Base-by-base conservation (phyloP, 1,140 invertebrate species). In the Hydropsyche tenuis region DNA sequence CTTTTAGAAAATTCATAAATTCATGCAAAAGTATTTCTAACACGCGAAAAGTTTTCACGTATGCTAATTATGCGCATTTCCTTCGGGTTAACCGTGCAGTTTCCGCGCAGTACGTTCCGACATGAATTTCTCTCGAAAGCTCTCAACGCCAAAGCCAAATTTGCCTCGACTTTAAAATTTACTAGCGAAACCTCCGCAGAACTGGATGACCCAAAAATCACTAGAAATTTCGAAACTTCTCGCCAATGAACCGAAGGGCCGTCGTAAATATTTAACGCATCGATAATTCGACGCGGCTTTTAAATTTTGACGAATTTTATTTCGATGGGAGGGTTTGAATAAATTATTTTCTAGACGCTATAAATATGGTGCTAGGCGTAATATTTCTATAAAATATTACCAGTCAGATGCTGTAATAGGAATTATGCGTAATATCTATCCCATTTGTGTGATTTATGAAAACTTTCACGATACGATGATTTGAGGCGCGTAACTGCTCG, bases 381-480 rank as follows among this genome's bases (percentile, higher is more conserved):
- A 37, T 9, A 9, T 9, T 37, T 37, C 30, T 37, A 37, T 37
- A 9, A 37, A 37, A 37, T 37, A 37, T 37, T 37, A 37, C 30
- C 3, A 37, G 30, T 37, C 30, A 37, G 30, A 37, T 37, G 30
- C 30, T 37, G 30, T 37, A 37, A 37, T 37, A 37, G 30, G 30
- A 37, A 37, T 37, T 37, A 37, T 37, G 30, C 9, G 30, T 37
- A 37, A 37, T 37, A 53, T 18, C 48, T 53, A 53, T 53, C 48
- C 48, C 48, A 53, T 53, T 53, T 20, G 20, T 53, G 16, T 53
- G 48, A 53, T 53, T 53, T 53, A 53, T 53, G 48, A 53, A 53
- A 53, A 18, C 48, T 18, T n/a, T 53, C 16, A 18, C 48, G 48
- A 20, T 18, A 18, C 48, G 48, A 53, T 5, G 48, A 53, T 53